These are phyloP conservation scores for Harpalus rubripes DNA, from an alignment of 2,888 invertebrate species.

Conservation along the genomic window DNA sequence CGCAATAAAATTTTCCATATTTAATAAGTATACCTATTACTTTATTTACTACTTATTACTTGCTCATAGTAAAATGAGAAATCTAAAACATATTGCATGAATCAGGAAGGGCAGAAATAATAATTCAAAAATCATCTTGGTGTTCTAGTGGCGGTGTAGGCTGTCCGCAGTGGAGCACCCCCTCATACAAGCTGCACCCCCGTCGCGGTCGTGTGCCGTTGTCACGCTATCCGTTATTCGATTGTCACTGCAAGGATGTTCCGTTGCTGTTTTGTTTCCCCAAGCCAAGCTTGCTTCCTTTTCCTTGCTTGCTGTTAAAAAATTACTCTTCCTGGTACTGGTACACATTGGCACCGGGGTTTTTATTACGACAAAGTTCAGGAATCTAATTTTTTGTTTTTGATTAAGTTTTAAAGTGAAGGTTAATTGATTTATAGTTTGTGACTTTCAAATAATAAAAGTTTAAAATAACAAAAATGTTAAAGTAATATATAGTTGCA, in stretches of 20 bases:
- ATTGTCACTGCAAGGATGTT: slow-evolving; percentile 47
- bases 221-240: slow-evolving; percentile 57
- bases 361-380: slow-evolving; percentile 12
- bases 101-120: slow-evolving; percentile 1
- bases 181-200: slow-evolving; percentile 25
- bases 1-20: no score
- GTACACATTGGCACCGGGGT: slow-evolving; percentile 17
- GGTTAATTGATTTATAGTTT: slow-evolving; percentile 23
- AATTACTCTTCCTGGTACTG: slow-evolving; percentile 46
- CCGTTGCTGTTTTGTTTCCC: not conserved
- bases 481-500: not conserved
- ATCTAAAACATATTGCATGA: not conserved
- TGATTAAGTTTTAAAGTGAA: slow-evolving; percentile 10
- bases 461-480: not conserved
- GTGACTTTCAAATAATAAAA: not conserved
- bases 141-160: slow-evolving; percentile 2
- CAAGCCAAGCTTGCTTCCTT: not conserved
- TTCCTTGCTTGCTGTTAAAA: slow-evolving; percentile 14
- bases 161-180: slow-evolving; percentile 28
- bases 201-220: slow-evolving; percentile 39
- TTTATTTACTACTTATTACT: no score
- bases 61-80: no score
- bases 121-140: not conserved
- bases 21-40: no score
- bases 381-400: slow-evolving; percentile 9